A percentile compares a stretch with the other conserved stretches of the same genome.
Evolutionary conservation across 2,113 vertebrate genomes (phyloP).

Genomic region (Cyprinus carpio): DNA sequence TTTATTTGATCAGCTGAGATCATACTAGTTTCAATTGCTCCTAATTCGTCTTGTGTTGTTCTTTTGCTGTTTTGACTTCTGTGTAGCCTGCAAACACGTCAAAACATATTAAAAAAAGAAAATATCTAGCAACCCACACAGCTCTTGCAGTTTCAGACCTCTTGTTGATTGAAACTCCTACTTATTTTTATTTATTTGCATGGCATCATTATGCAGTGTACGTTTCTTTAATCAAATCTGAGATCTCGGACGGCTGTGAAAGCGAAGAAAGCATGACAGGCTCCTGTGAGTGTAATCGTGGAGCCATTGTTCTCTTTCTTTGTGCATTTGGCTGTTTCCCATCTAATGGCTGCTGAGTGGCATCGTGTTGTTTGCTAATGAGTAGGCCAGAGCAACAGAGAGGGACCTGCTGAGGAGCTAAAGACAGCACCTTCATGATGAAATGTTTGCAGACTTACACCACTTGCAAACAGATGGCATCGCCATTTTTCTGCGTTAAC

Average conservation of each 20-base stretch:
- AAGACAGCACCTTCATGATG: conserved; percentile 39
- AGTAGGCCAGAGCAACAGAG: conserved; percentile 23
- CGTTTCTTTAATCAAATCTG: background rate
- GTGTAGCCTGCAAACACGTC: background rate
- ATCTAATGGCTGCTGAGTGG: conserved; percentile 45
- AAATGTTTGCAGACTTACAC: conserved; percentile 26
- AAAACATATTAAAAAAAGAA: background rate
- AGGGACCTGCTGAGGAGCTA: conserved; percentile 46
- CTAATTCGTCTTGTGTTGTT: background rate
- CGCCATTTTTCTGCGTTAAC: background rate
- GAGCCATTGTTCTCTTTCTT: conserved; percentile 22
- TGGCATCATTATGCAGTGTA: background rate
- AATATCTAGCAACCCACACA: background rate
- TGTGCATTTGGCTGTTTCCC: conserved; percentile 28
- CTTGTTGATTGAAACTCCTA: conserved; percentile 13
- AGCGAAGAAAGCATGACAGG: background rate
- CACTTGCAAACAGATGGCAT: background rate
- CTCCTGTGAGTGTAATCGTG: conserved; percentile 25
- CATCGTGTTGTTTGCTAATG: conserved; percentile 52
- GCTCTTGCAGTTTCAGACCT: background rate
- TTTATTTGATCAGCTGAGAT: background rate
- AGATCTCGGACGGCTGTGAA: background rate
- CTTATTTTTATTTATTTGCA: conserved; percentile 6
- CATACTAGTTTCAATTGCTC: background rate
- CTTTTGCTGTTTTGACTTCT: background rate